Evolutionary conservation across 2,797 vertebrate genomes (phyloP), one percentile per base, ranked within the genome.

Genomic region (Scarus forsteni): DNA sequence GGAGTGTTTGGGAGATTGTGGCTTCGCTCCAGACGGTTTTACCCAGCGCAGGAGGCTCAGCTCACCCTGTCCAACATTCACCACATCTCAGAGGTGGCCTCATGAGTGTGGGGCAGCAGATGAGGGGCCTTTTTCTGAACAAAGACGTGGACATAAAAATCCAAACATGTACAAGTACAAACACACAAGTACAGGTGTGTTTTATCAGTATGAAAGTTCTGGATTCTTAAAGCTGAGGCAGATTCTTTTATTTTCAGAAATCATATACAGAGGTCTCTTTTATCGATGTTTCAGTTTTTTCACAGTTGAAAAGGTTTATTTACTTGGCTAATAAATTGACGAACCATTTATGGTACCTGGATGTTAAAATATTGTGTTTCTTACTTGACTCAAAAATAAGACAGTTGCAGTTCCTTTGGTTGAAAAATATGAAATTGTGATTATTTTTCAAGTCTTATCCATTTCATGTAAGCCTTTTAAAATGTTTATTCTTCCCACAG

Each of bases 41-140:
- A 95, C 69, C 93, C 93, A 3, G 66, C 93, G 1, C 84, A 58
- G n/a, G 93, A 95, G 69, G 93, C 84, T 0, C 94, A 96, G 67
- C 92, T 96, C 77, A 95, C 92, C 1, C 85, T 94, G 60, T 94
- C 85, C 38, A 95, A 94, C 81, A 94, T 96, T 60, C 94, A 95
- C 70, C 94, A 87, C 83, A 92, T 92, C 73, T 95, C 90, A n/a
- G 95, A 96, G 82, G 94, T 89, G 83, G 92, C 94, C 53, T 95
- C 92, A 7, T 94, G 92, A 94, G 46, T 91, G 7, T 94, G 91
- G 93, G 48, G 10, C 63, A 12, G 39, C 42, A 50, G 43, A n/a
- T 59, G 40, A 0, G 50, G 40, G 53, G 63, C 50, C 40, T 46
- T 48, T 44, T 52, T 60, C 14, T 19, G 43, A 62, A 27, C 46